A percentile compares a stretch with the other conserved stretches of the same genome.
These are phyloP conservation scores for Drosophila guanche DNA, from an alignment of 1,140 invertebrate genomes.

Conservation along the genomic window DNA sequence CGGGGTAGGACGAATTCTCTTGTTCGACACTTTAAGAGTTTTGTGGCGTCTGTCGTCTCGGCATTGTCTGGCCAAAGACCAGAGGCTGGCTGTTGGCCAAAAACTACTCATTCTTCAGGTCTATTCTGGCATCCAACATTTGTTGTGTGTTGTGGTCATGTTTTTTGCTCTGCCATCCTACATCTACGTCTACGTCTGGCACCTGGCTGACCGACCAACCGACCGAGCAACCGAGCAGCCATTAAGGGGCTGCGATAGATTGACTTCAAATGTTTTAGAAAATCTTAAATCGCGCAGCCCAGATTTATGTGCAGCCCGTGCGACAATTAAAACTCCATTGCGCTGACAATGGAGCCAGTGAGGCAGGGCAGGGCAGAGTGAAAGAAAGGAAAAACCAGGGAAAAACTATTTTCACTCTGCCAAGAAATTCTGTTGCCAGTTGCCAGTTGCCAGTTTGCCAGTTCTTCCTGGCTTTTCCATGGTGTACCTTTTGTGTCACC, in stretches of 20 bases:
- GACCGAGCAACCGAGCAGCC: neutral
- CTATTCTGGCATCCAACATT: neutral
- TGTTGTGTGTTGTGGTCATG: constrained; percentile 35
- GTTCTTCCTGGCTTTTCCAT: constrained; percentile 10
- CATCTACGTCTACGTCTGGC: constrained; percentile 38
- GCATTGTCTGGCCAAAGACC: constrained; percentile 6
- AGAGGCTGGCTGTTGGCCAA: constrained; percentile 44
- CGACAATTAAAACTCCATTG: constrained; percentile 76
- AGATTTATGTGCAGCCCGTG: constrained; percentile 64
- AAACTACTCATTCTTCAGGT: constrained; percentile 11
- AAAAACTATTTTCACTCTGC: constrained; percentile 39
- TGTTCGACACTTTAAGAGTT: constrained; percentile 59
- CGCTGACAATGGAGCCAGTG: constrained; percentile 37
- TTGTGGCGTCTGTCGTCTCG: constrained; percentile 17
- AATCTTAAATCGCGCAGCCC: constrained; percentile 63
- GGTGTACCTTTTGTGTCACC: constrained; percentile 70
- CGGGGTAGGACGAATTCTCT: neutral
- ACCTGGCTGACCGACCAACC: constrained; percentile 52
- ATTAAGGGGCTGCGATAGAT: constrained; percentile 59
- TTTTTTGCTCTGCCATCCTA: constrained; percentile 20
- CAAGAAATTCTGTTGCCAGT: constrained; percentile 57
- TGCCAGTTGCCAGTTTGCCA: constrained; percentile 29
- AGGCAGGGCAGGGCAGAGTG: constrained; percentile 7
- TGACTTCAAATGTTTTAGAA: constrained; percentile 73
- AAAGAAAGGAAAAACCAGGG: constrained; percentile 1